Evolutionary conservation across 2,888 invertebrate genomes (phyloP), one percentile per base, ranked within the genome.

Genomic region (Pollenia labialis): DNA sequence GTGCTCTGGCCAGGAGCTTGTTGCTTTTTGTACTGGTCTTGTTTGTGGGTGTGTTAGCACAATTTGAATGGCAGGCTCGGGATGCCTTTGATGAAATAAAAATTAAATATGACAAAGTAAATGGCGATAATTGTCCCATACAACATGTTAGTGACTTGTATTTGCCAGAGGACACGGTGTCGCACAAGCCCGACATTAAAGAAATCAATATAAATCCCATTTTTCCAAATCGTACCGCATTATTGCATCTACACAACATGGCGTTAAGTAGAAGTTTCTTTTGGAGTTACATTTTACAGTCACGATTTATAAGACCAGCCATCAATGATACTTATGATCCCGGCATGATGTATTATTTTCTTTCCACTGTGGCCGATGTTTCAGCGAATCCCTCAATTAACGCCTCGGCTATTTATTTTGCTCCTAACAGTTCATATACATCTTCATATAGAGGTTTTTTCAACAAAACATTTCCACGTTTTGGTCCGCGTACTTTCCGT

Each of bases 281-380:
- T 93, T 99, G 97, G 97, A 98, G 98, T 93, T 98, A 98, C 90
- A 97, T 98, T 82, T 95, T 98, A 0, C 98, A 98, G 92, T 97
- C 97, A 42, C 94, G 98, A 88, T 97, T 98, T 90, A 98, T 98
- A 89, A 94, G 98, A 44, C 98, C 98, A 0, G 97, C 97, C 0
- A 97, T 97, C 32, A 98, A 97, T 91, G 97, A 98, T 90, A 97
- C 98, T 0, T 97, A 98, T 90, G 99, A 99, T 94, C 99, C 99
- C 0, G 99, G 99, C 76, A 97, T 99, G 96, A 98, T 99, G 98
- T 99, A 99, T 92, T 98, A 98, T 91, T 98, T 98, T 92, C 94
- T 99, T 60, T 98, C 99, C 0, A 97, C 98, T 0, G 97, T 98
- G 0, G 98, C 99, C 0, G 99, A 99, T 93, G 97, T 99, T 0